Base-by-base conservation (phyloP, 2,797 vertebrate genomes). In the Distichodus sexfasciatus region DNA sequence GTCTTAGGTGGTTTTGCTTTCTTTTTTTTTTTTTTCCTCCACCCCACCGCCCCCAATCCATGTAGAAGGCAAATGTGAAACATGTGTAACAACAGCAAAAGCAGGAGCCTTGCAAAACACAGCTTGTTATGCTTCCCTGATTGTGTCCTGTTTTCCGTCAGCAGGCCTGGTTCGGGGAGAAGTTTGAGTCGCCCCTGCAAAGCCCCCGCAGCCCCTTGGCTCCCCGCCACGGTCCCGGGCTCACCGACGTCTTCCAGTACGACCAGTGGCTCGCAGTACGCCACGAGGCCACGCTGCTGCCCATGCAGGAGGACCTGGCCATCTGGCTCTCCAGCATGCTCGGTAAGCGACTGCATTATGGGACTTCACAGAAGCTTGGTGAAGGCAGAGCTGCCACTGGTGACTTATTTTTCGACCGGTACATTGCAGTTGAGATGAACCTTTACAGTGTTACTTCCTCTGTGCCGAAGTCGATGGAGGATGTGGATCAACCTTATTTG, bases 301-400 rank as follows among this genome's bases (percentile, higher is more conserved):
- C 97, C 36, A 99, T 99, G 97, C 95, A 95, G 70, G 97, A 99
- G 75, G 97, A 99, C 48, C 88, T 99, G 65, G 93, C 96, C 0
- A 95, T 99, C 71, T 99, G 97, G 97, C 87, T 99, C 6, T 94
- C 86, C 3, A 87, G 93, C 64, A 91, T 98, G 86, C 84, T 99
- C 69, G 95, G 97, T 98, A 89, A 88, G 10, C 0, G 7, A 2
- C 2, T 53, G 26, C 17, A n/a, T n/a, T n/a, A n/a, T n/a, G n/a
- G n/a, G n/a, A n/a, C n/a, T n/a, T n/a, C n/a, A n/a, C n/a, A n/a
- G n/a, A n/a, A n/a, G n/a, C n/a, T n/a, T n/a, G n/a, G n/a, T n/a
- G n/a, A n/a, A n/a, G n/a, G n/a, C n/a, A n/a, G n/a, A n/a, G n/a
- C n/a, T n/a, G n/a, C n/a, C n/a, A n/a, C n/a, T n/a, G n/a, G n/a